phyloP scores from a whole-genome alignment of 2,888 invertebrate species.

The Machimus rusticus region DNA sequence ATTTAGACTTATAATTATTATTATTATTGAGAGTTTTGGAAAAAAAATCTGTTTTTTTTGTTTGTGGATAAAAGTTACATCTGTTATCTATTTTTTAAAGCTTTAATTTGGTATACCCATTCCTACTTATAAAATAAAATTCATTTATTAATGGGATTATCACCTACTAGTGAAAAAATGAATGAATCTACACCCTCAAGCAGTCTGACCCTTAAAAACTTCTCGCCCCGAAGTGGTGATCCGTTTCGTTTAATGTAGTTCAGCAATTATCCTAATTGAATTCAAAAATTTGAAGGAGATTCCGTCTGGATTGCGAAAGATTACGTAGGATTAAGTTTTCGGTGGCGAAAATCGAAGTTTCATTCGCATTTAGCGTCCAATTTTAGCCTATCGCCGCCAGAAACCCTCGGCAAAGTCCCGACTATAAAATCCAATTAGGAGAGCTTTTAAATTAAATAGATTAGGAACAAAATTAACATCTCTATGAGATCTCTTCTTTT shows the following conservation, averaged over 20 bases:
- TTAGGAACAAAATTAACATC: constrained; percentile 24
- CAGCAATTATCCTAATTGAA: constrained; percentile 24
- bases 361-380: background rate
- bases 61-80: no score
- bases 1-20: no score
- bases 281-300: constrained; percentile 24
- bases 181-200: background rate
- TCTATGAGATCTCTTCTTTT: constrained; percentile 9
- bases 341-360: background rate
- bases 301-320: constrained; percentile 18
- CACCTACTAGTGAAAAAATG: background rate
- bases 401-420: background rate
- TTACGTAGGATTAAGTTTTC: constrained; percentile 19
- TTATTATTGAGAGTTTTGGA: no score
- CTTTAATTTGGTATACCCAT: background rate
- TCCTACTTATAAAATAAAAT: background rate
- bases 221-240: background rate
- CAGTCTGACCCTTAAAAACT: background rate
- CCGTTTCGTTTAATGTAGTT: background rate
- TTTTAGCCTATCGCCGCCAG: background rate
- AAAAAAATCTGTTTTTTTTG: no score
- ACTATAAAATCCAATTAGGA: constrained; percentile 28
- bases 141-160: background rate
- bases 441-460: constrained; percentile 36
- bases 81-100: no score